Base-by-base conservation (phyloP, 2,797 vertebrate species). In the Arctocebus calabarensis region DNA sequence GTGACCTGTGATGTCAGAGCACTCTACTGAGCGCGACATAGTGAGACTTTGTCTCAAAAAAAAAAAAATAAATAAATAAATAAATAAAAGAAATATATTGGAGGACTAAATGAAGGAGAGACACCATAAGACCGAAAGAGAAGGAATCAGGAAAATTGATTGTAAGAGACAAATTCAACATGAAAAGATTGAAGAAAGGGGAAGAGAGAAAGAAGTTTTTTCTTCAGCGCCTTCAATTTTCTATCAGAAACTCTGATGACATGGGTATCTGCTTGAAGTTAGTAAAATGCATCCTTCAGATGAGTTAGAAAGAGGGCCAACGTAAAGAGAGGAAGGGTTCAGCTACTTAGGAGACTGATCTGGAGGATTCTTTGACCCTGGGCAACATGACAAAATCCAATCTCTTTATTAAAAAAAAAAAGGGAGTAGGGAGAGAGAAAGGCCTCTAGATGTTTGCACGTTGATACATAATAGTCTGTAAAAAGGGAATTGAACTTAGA, bases 151-250 rank as follows among this genome's bases (percentile, higher is more conserved):
- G 66, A 97, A 91, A 48, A 87, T 37, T 77, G 66, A 10, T 88
- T 79, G 7, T 95, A 90, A 94, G 59, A 88, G 57, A 74, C 12
- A 91, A 90, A 86, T 89, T 96, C 89, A 91, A n/a, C 45, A 32
- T 52, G 57, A 62, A 84, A 89, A 73, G 43, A 17, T 48, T 93
- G 19, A 92, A 95, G 13, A 88, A 81, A 66, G 13, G 12, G 6
- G 5, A 1, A 29, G 22, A 20, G 10, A 19, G 20, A 32, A 48
- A 87, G 40, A 62, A 62, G 9, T 62, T 57, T 92, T 87, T 75
- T 43, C 43, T 61, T 79, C 43, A 45, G 7, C 71, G 40, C 93
- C 57, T 86, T 62, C 32, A 5, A 20, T 73, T 94, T 91, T 96
- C 37, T 71, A 0, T 74, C 61, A 95, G 81, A 22, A 78, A 8